Evolutionary conservation across 2,888 invertebrate genomes (phyloP).

Genomic region (Lasioglossum lativentre): DNA sequence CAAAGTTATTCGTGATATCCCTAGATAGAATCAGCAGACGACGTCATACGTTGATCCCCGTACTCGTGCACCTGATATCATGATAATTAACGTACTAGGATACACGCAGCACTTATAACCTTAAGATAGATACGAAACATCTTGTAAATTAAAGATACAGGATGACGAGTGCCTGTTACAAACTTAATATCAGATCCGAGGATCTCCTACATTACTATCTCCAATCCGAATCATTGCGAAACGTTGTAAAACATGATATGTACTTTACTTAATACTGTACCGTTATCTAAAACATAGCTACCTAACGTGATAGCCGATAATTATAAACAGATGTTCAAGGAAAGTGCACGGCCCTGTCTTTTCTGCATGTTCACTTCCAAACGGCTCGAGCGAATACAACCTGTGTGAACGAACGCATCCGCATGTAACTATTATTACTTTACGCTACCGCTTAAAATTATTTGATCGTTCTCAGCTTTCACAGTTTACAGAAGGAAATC

Average conservation of each 20-base stretch:
- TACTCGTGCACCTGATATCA: not conserved
- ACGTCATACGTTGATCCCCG: not conserved
- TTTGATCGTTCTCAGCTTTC: not conserved
- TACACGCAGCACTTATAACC: not conserved
- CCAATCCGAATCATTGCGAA: slow-evolving; percentile 6
- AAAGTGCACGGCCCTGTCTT: slow-evolving; percentile 56
- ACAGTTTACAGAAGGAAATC: not conserved
- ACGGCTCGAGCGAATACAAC: slow-evolving; percentile 41
- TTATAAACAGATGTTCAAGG: slow-evolving; percentile 1
- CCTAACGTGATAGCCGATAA: not conserved
- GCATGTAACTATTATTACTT: slow-evolving; percentile 33
- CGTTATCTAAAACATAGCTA: not conserved
- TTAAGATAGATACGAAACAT: not conserved
- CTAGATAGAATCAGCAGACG: not conserved
- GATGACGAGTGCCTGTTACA: not conserved
- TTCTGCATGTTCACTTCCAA: slow-evolving; percentile 50
- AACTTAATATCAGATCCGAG: not conserved
- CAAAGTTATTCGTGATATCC: not conserved
- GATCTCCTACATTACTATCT: not conserved
- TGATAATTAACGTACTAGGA: not conserved
- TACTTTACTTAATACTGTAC: not conserved
- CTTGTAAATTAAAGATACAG: not conserved
- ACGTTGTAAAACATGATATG: not conserved
- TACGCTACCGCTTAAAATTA: not conserved
- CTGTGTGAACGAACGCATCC: slow-evolving; percentile 25